Base-by-base conservation (phyloP, 92 coral and sea anemone genomes). In the Zoanthus gigantus region DNA sequence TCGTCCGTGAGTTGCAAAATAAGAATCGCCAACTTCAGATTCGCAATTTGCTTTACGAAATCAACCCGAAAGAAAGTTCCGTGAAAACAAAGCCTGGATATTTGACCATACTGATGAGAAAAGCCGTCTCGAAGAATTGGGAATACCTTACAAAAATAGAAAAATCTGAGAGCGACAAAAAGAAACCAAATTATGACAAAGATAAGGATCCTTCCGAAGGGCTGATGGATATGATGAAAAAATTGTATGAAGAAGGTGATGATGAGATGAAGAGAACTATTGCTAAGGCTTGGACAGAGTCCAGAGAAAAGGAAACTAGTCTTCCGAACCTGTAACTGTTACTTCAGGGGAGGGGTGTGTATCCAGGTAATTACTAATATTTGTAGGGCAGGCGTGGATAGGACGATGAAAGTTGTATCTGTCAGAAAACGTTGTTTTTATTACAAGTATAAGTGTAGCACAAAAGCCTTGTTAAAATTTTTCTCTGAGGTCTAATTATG, bases 171-270 rank as follows among this genome's bases (percentile, higher is more conserved):
- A 13, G 8, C 18, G 82, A 74, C 12, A 93, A 67, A 68, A 86
- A 79, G 82, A 78, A 74, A 28, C 90, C 90, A n/a, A 84, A 92
- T 14, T 4, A 76, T 7, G 99, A 97, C 63, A 94, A 91, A 7
- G 85, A 50, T 60, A 91, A 91, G 72, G 99, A 97, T 91, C 98
- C 99, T 0, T 92, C 94, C 23, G 95, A 85, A 34, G 93, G 96
- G 11, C 73, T 97, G 5, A 97, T 97, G 99, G 97, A 95, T 74
- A 53, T 97, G 95, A 97, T 97, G 99, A 95, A 89, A 90, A 97
- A 97, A 87, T 95, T 97, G 96, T 97, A 97, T 80, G 98, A 94
- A 13, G 99, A 97, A 76, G 99, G 99, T 0, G 99, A 97, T 66
- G 99, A 97, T 31, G 98, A 97, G 72, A 95, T 97, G 99, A 97